Base-by-base conservation (phyloP, 2,113 vertebrate species). In the Galemys pyrenaicus region DNA sequence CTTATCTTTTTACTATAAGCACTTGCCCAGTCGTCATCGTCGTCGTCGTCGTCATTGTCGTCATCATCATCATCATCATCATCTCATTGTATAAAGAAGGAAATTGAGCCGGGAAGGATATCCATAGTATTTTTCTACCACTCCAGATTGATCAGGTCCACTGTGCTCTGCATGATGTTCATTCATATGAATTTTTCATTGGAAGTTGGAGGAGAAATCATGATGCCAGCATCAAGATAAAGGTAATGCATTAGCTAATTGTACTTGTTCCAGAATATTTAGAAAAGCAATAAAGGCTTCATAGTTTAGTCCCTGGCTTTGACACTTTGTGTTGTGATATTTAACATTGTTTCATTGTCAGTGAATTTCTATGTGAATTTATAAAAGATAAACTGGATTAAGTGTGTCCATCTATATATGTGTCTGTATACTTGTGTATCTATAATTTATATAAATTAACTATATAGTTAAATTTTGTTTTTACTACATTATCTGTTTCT, bases 151-250 rank as follows among this genome's bases (percentile, higher is more conserved):
- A 83, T 87, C 32, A 81, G 49, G 35, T 35, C 49, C 88, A 77
- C 32, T 84, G 88, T 73, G 22, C 19, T 88, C 32, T 26, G 9
- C 24, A 0, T 62, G 24, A 2, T n/a, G 12, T 56, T 94, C 49
- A 56, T 44, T 41, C 49, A 5, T 78, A 54, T 89, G 46, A 89
- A 92, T 67, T 83, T 82, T 94, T 95, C 73, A 39, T 24, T 73
- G 37, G 51, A 84, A 81, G 9, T n/a, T 96, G 54, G 37, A 95
- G 44, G 56, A 94, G 73, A 85, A 67, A 41, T 90, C 46, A 73
- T 67, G 71, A 16, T 44, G n/a, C 24, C 65, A 60, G 4, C n/a
- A 37, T n/a, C 2, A 44, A 92, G 49, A 78, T 88, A 94, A 67
- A 16, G 4, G 9, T 79, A 30, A 39, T 65, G 22, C 9, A 30